Evolutionary conservation across 2,888 invertebrate species (phyloP), one percentile per base, ranked within the genome.

Genomic region (Pelosia muscerda): DNA sequence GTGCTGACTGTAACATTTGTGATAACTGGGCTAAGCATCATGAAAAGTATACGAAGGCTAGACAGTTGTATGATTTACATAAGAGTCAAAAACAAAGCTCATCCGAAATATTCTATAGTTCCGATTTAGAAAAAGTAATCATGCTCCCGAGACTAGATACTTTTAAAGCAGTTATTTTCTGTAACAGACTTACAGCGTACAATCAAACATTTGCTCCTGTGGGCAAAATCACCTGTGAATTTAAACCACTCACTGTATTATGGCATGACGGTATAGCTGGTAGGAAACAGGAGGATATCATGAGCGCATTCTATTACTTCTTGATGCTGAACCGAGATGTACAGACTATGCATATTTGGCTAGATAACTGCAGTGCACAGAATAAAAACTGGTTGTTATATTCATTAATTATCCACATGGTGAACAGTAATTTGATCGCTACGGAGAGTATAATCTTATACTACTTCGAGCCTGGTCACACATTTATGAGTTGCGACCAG

Each of bases 1-100:
- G 54, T 38, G 34, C 38, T 11, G 67, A 74, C 6, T 75, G 74
- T 70, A 55, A 26, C 1, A 54, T 31, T 55, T 77, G 77, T 63
- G 56, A 63, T 53, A n/a, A 65, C 26, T 73, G 57, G 64, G 38
- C 64, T 25, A 25, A 53, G 15, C 53, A 62, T 19, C 62, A 62
- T 28, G 22, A 28, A 2, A 26, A 26, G 25, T 62, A 62, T 22
- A 62, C 1, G n/a, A 62, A 62, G n/a, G 53, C 62, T 28, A 53
- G 62, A 53, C 22, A 26, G 6, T 11, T 62, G 9, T 54, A 53
- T 54, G 31, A 53, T 19, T 9, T 26, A n/a, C n/a, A n/a, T n/a
- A n/a, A n/a, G n/a, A n/a, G n/a, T n/a, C n/a, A n/a, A n/a, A n/a
- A 19, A 53, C 13, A 62, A 28, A 10, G 0, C n/a, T 19, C 10